These are phyloP conservation scores for Phyto melanocephala DNA, from an alignment of 2,888 invertebrate species.

Conservation along the genomic window DNA sequence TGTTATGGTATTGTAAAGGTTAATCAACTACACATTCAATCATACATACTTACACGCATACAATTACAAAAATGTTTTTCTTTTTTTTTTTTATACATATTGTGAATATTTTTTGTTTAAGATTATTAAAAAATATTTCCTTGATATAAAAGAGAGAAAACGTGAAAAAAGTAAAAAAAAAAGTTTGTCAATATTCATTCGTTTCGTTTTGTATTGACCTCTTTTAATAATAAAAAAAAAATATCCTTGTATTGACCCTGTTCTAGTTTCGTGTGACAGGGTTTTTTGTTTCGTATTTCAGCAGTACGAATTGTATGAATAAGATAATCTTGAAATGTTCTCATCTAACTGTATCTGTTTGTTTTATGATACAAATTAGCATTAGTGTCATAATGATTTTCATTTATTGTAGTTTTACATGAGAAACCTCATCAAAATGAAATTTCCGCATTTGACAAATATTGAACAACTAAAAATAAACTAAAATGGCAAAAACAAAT, in stretches of 20 bases:
- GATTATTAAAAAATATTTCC: slow-evolving; percentile 61
- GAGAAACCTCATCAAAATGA: neutral
- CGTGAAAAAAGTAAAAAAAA: slow-evolving; percentile 19
- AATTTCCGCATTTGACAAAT: neutral
- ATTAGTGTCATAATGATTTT: slow-evolving; percentile 9
- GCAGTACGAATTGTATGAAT: neutral
- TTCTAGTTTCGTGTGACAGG: slow-evolving; percentile 49
- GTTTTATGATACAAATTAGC: neutral
- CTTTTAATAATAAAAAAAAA: slow-evolving; percentile 41
- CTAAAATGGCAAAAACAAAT: neutral
- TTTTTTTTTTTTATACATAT: neutral
- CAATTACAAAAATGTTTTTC: slow-evolving; percentile 17
- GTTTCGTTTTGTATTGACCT: slow-evolving; percentile 56
- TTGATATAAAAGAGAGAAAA: slow-evolving; percentile 41
- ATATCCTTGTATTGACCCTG: slow-evolving; percentile 57
- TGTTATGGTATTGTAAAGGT: slow-evolving; percentile 46
- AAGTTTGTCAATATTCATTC: slow-evolving; percentile 46
- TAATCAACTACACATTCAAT: slow-evolving; percentile 51
- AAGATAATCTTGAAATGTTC: slow-evolving; percentile 37
- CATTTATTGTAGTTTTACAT: neutral
- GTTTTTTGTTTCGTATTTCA: slow-evolving; percentile 32
- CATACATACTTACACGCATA: slow-evolving; percentile 22
- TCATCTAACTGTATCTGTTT: slow-evolving; percentile 12
- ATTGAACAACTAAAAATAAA: neutral
- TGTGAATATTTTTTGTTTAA: slow-evolving; percentile 54